Evolutionary conservation across 2,888 invertebrate genomes (phyloP).

Genomic region (Sepiola atlantica): DNA sequence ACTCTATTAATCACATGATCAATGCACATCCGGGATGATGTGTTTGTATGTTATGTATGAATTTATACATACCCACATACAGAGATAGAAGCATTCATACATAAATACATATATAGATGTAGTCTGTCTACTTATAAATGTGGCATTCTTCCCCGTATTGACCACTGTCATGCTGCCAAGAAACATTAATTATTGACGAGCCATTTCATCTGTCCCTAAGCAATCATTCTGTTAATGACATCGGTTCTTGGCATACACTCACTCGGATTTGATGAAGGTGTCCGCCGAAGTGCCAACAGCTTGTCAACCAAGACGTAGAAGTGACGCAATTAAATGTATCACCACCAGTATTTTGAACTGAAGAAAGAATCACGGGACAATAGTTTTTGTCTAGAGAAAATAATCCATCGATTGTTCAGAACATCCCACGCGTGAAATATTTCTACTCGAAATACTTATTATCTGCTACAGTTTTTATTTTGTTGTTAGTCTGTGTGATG

Average conservation of each 20-base stretch:
- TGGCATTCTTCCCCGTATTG: too few species aligned
- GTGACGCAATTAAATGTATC: background rate
- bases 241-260: background rate
- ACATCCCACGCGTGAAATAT: background rate
- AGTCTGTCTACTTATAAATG: too few species aligned
- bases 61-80: too few species aligned
- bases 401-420: background rate
- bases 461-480: too few species aligned
- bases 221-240: background rate
- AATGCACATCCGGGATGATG: too few species aligned
- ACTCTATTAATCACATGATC: too few species aligned
- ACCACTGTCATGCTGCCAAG: background rate
- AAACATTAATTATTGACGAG: background rate
- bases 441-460: too few species aligned
- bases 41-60: too few species aligned
- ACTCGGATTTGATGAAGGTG: background rate
- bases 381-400: background rate
- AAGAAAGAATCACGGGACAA: background rate
- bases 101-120: too few species aligned
- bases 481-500: too few species aligned
- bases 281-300: background rate
- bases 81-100: too few species aligned
- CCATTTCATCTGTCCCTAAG: background rate
- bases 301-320: background rate
- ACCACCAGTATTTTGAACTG: background rate